These are phyloP conservation scores for Amblyjoppa proteus DNA, from an alignment of 2,888 invertebrate species.

Conservation along the genomic window DNA sequence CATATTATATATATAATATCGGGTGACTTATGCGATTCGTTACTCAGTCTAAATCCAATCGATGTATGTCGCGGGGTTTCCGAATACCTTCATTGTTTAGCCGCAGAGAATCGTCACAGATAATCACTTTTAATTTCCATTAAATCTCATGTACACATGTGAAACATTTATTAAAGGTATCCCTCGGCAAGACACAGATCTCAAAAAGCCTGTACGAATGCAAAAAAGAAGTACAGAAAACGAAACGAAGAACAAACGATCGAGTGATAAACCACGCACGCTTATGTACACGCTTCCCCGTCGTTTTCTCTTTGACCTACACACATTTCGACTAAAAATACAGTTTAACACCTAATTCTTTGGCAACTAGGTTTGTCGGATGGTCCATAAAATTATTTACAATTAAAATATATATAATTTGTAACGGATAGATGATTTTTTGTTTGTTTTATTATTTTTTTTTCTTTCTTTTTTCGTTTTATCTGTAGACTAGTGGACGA, in stretches of 20 bases:
- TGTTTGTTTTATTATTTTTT: slow-evolving; percentile 18
- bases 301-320: slow-evolving; percentile 21
- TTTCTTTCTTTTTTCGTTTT: slow-evolving; percentile 36
- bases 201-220: slow-evolving; percentile 15
- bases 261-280: slow-evolving; percentile 58
- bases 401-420: slow-evolving; percentile 67
- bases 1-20: slow-evolving; percentile 17
- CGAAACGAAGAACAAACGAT: slow-evolving; percentile 21
- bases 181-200: slow-evolving; percentile 36
- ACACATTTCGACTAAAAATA: slow-evolving; percentile 57
- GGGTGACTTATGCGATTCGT: slow-evolving; percentile 27
- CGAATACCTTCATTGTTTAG: slow-evolving; percentile 5
- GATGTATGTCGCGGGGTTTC: slow-evolving; percentile 57
- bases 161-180: background rate
- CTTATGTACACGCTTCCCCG: slow-evolving; percentile 59
- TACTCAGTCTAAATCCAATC: slow-evolving; percentile 62
- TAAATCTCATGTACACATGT: slow-evolving; percentile 4
- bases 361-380: slow-evolving; percentile 78
- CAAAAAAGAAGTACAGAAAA: slow-evolving; percentile 36
- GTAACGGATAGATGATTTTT: slow-evolving; percentile 62
- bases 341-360: slow-evolving; percentile 75
- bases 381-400: slow-evolving; percentile 78
- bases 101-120: background rate
- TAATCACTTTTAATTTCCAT: background rate
- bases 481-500: slow-evolving; percentile 72